Evolutionary conservation across 2,113 vertebrate species (phyloP).

Genomic region (Pica pica): DNA sequence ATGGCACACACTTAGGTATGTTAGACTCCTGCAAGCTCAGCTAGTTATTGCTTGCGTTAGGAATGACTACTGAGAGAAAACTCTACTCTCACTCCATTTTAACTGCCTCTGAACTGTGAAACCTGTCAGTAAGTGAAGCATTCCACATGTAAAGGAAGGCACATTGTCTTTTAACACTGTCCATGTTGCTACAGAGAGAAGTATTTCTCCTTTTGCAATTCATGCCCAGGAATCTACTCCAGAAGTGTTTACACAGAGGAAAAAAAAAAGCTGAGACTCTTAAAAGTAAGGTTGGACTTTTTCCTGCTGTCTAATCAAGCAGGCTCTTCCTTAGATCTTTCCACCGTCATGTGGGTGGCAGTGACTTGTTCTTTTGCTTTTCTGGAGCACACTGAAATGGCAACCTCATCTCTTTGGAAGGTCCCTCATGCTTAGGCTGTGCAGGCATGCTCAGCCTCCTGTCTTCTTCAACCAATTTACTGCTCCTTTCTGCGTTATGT

Average conservation of each 20-base stretch:
- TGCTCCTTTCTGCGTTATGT: neutral
- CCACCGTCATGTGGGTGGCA: neutral
- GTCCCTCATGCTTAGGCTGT: neutral
- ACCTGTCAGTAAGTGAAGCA: neutral
- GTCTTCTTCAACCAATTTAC: neutral
- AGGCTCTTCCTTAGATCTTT: neutral
- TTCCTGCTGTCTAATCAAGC: neutral
- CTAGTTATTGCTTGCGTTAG: neutral
- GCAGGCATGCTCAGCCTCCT: neutral
- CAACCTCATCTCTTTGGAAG: neutral
- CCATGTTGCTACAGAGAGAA: neutral
- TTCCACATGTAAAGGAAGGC: neutral
- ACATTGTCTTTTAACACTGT: neutral
- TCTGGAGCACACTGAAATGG: neutral
- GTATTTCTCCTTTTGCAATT: neutral
- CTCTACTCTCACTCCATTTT: neutral
- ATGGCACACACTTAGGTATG: accelerated
- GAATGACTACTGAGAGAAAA: neutral
- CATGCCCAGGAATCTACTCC: neutral
- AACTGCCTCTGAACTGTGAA: neutral
- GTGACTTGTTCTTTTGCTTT: neutral
- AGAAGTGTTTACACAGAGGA: neutral
- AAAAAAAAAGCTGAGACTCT: neutral
- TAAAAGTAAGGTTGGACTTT: neutral
- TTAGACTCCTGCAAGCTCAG: neutral